Evolutionary conservation across 2,797 vertebrate species (phyloP).

Genomic region (Lagorchestes hirsutus): DNA sequence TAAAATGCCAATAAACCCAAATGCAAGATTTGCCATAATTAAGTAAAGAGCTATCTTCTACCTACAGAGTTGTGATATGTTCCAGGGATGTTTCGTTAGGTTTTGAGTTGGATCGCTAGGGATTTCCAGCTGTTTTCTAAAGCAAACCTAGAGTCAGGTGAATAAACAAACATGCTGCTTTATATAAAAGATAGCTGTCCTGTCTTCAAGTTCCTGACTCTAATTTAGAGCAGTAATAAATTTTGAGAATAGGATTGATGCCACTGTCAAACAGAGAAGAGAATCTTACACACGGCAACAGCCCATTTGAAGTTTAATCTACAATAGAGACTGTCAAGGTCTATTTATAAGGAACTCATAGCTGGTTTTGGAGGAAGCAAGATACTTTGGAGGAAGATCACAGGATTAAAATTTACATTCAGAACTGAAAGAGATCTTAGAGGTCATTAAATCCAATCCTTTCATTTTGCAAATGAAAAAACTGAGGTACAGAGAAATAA

Average conservation of each 20-base stretch:
- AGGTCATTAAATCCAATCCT: neutral
- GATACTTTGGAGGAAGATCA: neutral
- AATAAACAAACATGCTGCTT: slow-evolving; percentile 27
- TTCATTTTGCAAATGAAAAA: neutral
- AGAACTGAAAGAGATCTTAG: neutral
- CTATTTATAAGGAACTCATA: neutral
- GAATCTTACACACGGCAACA: slow-evolving; percentile 54
- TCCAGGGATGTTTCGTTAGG: neutral
- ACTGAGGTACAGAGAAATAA: neutral
- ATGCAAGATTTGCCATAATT: slow-evolving; percentile 31
- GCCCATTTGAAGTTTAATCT: neutral
- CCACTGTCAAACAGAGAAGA: slow-evolving; percentile 54
- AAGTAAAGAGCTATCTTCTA: neutral
- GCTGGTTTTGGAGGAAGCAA: neutral
- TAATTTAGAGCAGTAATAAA: slow-evolving; percentile 56
- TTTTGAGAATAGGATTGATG: slow-evolving; percentile 47
- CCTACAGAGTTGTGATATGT: slow-evolving; percentile 7
- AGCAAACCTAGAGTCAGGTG: slow-evolving; percentile 7
- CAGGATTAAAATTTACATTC: neutral
- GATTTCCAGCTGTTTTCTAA: slow-evolving; percentile 45
- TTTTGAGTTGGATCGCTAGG: slow-evolving; percentile 5
- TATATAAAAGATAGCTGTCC: slow-evolving; percentile 58
- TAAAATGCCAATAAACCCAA: neutral
- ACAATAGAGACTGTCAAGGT: neutral
- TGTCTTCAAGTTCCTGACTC: slow-evolving; percentile 17